A percentile compares a stretch with the other conserved stretches of the same genome.
phyloP scores from a whole-genome alignment of 2,888 invertebrate species.

The Cosmia trapezina region DNA sequence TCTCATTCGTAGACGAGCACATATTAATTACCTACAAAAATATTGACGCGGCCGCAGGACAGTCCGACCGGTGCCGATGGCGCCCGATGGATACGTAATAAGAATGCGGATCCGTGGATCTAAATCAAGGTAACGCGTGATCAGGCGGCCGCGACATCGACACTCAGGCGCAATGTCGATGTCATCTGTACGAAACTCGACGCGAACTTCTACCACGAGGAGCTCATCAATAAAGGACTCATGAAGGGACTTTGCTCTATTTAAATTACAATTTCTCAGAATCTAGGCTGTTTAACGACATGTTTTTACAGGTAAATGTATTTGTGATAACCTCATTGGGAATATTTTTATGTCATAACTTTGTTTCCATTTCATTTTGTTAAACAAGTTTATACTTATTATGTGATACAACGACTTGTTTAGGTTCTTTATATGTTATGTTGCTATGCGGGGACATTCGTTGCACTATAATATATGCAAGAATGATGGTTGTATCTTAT shows the following conservation, averaged over 20 bases:
- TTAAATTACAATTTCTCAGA: constrained; percentile 32
- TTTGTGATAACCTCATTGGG: constrained; percentile 49
- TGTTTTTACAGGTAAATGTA: constrained; percentile 45
- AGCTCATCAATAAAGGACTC: constrained; percentile 12
- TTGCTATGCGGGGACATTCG: constrained; percentile 47
- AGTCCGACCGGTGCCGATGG: constrained; percentile 79
- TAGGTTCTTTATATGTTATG: constrained; percentile 40
- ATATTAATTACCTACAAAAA: constrained; percentile 88
- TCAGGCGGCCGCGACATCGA: constrained; percentile 75
- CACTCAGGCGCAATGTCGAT: constrained; percentile 68
- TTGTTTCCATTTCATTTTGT: constrained; percentile 39
- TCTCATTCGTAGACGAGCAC: constrained; percentile 74
- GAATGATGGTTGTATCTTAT: constrained; percentile 44
- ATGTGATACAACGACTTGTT: constrained; percentile 53
- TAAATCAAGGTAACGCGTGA: constrained; percentile 87
- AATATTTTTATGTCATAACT: constrained; percentile 43
- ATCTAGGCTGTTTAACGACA: constrained; percentile 39
- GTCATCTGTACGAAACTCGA: constrained; percentile 67
- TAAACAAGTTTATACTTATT: constrained; percentile 41
- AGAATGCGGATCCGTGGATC: constrained; percentile 89
- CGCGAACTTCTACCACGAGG: constrained; percentile 44
- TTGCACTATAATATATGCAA: constrained; percentile 56
- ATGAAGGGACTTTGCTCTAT: constrained; percentile 22
- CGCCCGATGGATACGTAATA: constrained; percentile 83
- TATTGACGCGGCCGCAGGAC: constrained; percentile 82